Evolutionary conservation across 2,797 vertebrate genomes (phyloP).

Genomic region (Poeciliopsis presidionis): DNA sequence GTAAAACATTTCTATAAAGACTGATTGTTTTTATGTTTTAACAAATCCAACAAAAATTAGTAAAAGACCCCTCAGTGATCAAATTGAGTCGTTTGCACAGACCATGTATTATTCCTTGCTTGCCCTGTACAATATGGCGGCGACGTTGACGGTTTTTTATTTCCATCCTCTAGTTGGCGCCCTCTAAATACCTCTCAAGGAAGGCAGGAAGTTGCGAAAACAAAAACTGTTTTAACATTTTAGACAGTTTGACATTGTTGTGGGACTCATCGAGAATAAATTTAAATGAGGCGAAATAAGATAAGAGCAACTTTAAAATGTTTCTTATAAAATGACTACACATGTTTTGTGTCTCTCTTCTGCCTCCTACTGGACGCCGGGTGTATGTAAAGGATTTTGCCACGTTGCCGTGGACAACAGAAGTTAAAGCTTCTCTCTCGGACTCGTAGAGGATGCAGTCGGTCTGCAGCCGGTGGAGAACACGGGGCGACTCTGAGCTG

Average conservation of each 20-base stretch:
- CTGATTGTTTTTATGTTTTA: no score
- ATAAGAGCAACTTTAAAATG: neutral
- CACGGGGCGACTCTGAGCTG: conserved; percentile 9
- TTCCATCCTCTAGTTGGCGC: neutral
- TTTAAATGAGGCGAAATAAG: neutral
- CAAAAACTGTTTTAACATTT: conserved; percentile 1
- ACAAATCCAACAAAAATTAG: neutral
- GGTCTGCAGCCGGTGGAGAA: conserved; percentile 7
- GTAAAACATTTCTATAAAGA: neutral
- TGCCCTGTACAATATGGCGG: neutral
- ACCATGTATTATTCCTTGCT: neutral
- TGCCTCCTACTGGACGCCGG: conserved; percentile 59
- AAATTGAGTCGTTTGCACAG: neutral
- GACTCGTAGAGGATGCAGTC: conserved; percentile 46
- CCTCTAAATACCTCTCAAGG: neutral
- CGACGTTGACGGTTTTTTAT: neutral
- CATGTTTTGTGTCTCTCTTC: neutral
- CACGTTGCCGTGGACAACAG: conserved; percentile 79
- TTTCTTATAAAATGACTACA: neutral
- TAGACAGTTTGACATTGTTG: neutral
- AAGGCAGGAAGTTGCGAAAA: conserved; percentile 23
- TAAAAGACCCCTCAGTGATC: neutral
- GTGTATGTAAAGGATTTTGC: conserved; percentile 58
- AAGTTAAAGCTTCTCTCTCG: conserved; percentile 14
- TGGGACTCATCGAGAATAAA: neutral